These are phyloP conservation scores for Lerista edwardsae DNA, from an alignment of 2,797 vertebrate genomes.

Conservation along the genomic window DNA sequence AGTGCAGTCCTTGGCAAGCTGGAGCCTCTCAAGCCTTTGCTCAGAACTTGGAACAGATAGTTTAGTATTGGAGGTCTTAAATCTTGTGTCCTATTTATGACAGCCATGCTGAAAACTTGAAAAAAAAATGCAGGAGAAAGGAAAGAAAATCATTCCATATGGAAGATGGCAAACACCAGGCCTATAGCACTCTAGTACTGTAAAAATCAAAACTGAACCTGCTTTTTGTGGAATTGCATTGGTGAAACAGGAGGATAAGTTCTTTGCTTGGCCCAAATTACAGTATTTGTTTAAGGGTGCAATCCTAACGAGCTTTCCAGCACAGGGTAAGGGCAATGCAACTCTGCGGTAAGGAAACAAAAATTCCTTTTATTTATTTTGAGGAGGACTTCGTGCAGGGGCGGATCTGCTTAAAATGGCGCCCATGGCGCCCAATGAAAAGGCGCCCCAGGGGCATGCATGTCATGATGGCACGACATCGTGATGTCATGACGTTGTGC, in stretches of 20 bases:
- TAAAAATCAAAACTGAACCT: neutral
- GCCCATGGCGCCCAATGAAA: no score
- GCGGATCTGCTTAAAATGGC: no score
- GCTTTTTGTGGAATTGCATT: neutral
- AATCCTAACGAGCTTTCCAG: no score
- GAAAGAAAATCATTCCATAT: constrained; percentile 47
- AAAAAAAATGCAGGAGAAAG: constrained; percentile 11
- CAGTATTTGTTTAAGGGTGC: neutral
- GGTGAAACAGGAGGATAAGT: neutral
- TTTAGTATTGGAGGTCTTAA: constrained; percentile 58
- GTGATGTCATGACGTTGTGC: no score
- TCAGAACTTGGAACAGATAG: constrained; percentile 59
- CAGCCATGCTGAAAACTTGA: constrained; percentile 20
- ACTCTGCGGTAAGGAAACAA: no score
- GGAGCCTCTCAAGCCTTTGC: constrained; percentile 50
- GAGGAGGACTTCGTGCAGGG: no score
- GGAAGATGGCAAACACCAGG: constrained; percentile 49
- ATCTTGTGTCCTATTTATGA: constrained; percentile 53
- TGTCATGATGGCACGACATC: no score
- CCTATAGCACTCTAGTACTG: neutral
- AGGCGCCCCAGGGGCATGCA: no score
- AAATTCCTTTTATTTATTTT: no score
- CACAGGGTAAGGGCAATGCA: no score
- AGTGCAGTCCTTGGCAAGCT: constrained; percentile 62
- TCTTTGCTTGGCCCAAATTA: neutral